phyloP scores from a whole-genome alignment of 2,797 vertebrate species.

The Gadopsis bispinosus region DNA sequence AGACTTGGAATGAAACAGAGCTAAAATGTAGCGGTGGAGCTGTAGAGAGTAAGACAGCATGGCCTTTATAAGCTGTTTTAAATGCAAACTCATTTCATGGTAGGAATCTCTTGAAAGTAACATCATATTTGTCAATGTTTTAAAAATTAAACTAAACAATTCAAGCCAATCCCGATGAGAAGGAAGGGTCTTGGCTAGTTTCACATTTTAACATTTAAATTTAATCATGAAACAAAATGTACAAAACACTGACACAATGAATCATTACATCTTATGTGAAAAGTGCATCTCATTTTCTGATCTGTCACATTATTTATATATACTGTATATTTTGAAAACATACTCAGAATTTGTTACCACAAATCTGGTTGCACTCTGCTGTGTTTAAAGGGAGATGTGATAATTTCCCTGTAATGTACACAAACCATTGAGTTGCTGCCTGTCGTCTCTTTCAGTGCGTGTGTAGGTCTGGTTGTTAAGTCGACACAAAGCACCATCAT shows the following conservation, averaged over 20 bases:
- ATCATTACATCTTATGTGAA: not conserved
- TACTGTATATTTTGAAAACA: not conserved
- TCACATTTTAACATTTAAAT: not conserved
- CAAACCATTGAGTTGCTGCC: constrained; percentile 91
- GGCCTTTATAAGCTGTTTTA: not conserved
- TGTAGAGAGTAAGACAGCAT: not conserved
- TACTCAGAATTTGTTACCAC: not conserved
- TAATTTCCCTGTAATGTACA: constrained; percentile 19
- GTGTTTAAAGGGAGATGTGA: not conserved
- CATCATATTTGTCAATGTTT: not conserved
- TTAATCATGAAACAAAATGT: not conserved
- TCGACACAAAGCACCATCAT: constrained; percentile 93
- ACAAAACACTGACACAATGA: not conserved
- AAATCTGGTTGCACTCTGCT: not conserved
- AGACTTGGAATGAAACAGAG: not conserved
- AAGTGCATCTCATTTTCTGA: not conserved
- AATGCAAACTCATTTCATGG: not conserved
- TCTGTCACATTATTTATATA: not conserved
- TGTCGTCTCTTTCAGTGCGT: constrained; percentile 92
- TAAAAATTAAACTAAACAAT: not conserved
- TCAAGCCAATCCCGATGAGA: not conserved
- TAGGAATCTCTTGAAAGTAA: not conserved
- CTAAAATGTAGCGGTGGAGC: not conserved
- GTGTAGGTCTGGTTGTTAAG: constrained; percentile 88
- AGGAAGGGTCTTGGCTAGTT: not conserved